Base-by-base conservation (phyloP, 2,888 invertebrate species). In the Parnassius glacialis region DNA sequence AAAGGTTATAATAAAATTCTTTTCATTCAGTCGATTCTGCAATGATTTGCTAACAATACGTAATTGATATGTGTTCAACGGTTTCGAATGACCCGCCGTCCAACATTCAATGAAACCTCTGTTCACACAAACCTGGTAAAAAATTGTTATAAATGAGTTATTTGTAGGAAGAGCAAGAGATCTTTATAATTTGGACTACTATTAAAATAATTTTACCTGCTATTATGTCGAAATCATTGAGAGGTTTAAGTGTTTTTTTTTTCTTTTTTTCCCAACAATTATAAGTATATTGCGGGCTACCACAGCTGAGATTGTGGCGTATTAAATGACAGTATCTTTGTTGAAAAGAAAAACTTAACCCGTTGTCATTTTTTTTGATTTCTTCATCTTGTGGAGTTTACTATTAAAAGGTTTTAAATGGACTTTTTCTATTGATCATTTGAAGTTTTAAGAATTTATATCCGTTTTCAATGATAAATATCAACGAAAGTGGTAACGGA, bases 61-160 rank as follows among this genome's bases (percentile, higher is more conserved):
- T 88, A 88, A 89, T 88, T 79, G 89, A 88, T 88, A 88, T 80
- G 78, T 79, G 75, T 78, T 76, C 76, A 80, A 73, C 76, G 85
- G 84, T 84, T 83, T 84, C 79, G 71, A 81, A 84, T 83, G 75
- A 78, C 80, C 64, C 45, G n/a, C 16, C 52, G 48, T 3, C 48
- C 48, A 48, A 13, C 48, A 13, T 12, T 12, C 16, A 12, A 48
- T 13, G 48, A 13, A 7, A 48, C 48, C 16, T 12, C 48, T 12
- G 48, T 13, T 48, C 48, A 12, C 7, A 2, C 48, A 9, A 2
- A 9, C 10, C 48, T 13, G n/a, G 48, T 48, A 13, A 13, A 13
- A 13, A 48, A 48, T 7, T 11, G 20, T 10, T 48, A 12, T 10
- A 34, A 47, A 13, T 13, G 42, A 10, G 16, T 11, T n/a, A 45